Base-by-base conservation (phyloP, 2,113 vertebrate species). In the Trochalopteron elliotii region DNA sequence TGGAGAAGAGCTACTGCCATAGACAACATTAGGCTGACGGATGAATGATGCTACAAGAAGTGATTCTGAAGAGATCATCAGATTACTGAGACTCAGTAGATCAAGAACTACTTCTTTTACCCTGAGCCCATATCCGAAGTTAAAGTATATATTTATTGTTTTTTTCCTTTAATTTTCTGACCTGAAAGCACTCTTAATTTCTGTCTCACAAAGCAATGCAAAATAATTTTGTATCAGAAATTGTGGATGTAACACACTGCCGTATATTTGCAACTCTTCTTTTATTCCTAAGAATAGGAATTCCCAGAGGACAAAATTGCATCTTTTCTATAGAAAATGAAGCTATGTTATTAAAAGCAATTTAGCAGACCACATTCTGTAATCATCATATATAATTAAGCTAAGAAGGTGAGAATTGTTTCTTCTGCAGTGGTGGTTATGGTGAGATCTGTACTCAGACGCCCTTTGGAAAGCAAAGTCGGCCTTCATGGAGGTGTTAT, bases 1-100 rank as follows among this genome's bases (percentile, higher is more conserved):
- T 96, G 99, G 99, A 10, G 99, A 99, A 97, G 99, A 99, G 95
- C 98, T 98, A 53, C 98, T 99, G 94, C 98, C 98, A 97, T 99
- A 98, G 97, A 85, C 91, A 83, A 50, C 68, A 0, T 87, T 91
- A 92, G 82, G 89, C 95, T 96, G 95, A 92, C 19, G 31, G 74
- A 93, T 81, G 65, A 94, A 88, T 89, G 91, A 96, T 89, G 94
- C 97, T 97, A 95, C 95, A 95, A 87, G 97, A 95, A 94, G 95
- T 96, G 96, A 91, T 93, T 83, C 97, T 76, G 65, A 96, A 96
- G 97, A 97, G 91, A 87, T 94, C 67, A 12, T 94, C 87, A 63
- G 80, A 96, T 96, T 94, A 91, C 92, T 94, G 93, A 98, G 96
- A 95, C 97, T 97, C 87, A 67, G 86, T 97, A 97, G 90, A 97